Conservation (phyloP, 2,113 vertebrate genomes). For the Periophthalmus modestus region DNA sequence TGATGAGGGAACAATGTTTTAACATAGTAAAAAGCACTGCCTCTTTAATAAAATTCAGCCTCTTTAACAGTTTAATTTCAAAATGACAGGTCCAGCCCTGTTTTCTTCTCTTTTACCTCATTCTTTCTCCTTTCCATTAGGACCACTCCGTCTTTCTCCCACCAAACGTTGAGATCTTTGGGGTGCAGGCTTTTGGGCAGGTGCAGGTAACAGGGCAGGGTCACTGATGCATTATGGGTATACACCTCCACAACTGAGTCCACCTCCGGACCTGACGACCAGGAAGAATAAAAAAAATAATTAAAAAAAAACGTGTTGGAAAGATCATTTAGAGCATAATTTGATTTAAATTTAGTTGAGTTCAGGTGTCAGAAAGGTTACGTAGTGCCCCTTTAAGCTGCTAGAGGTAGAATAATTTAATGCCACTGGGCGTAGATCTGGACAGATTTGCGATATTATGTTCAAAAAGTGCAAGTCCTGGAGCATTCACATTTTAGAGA, state of each 20-base stretch:
- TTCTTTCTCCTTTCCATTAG: background rate
- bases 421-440: background rate
- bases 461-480: too few species aligned
- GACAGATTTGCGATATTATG: too few species aligned
- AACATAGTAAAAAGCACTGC: too few species aligned
- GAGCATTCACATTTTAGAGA: too few species aligned
- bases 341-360: too few species aligned
- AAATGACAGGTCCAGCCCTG: too few species aligned
- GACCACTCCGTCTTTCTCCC: constrained; percentile 15
- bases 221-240: background rate
- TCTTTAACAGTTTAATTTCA: too few species aligned
- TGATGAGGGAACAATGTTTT: too few species aligned
- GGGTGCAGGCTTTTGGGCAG: constrained; percentile 14
- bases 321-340: background rate
- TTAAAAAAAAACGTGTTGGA: background rate
- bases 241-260: background rate
- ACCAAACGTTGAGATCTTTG: constrained; percentile 11
- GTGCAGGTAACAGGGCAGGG: background rate
- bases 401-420: background rate
- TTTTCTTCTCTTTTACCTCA: background rate
- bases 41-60: too few species aligned
- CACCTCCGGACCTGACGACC: background rate
- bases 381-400: background rate
- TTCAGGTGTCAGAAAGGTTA: background rate
- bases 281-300: background rate